Base-by-base conservation (phyloP, 2,113 vertebrate genomes). In the Onychostoma macrolepis region DNA sequence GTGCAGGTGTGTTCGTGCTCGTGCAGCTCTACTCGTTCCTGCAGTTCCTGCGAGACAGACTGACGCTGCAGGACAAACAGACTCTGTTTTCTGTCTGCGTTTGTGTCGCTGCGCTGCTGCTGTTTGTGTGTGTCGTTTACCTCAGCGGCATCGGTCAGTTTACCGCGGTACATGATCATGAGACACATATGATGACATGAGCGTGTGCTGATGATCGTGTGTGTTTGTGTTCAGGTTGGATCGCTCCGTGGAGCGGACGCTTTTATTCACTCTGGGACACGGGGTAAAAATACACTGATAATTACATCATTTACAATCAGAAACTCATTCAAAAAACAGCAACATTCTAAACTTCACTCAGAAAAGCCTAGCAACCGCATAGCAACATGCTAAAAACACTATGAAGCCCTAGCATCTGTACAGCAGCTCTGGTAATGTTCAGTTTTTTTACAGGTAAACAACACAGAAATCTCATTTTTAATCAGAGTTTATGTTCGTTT, bases 221-320 rank as follows among this genome's bases (percentile, higher is more conserved):
- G 38, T 81, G 4, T 71, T 50, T 76, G 79, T 85, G 45, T 86
- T 50, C 89, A 99, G 97, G 98, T 90, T 98, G 99, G 92, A 99
- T 99, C 74, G 98, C 97, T 88, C 98, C 98, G 0, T 99, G 98
- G 98, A 99, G 98, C 92, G 97, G 98, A 61, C 97, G 98, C 79
- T 99, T 99, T 95, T 99, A 99, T 89, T 99, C 98, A n/a, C 86
- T 99, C 50, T 99, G 98, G 98, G 98, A 99, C 91, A 99, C 98
- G 45, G 97, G 98, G 97, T 99, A 94, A 97, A 97, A 74, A 69
- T 48, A 74, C 87, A 89, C 53, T 56, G 17, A 56, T 2, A 56
- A 6, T 21, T 56, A 56, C 88, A 91, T 89, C 89, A n/a, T 90
- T 41, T 85, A 24, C 38, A 15, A 3, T 30, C 21, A 89, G 91